Percentiles rank a stretch among this genome's conserved stretches.
phyloP scores from a whole-genome alignment of 2,113 vertebrate genomes.

The Pagrus major region DNA sequence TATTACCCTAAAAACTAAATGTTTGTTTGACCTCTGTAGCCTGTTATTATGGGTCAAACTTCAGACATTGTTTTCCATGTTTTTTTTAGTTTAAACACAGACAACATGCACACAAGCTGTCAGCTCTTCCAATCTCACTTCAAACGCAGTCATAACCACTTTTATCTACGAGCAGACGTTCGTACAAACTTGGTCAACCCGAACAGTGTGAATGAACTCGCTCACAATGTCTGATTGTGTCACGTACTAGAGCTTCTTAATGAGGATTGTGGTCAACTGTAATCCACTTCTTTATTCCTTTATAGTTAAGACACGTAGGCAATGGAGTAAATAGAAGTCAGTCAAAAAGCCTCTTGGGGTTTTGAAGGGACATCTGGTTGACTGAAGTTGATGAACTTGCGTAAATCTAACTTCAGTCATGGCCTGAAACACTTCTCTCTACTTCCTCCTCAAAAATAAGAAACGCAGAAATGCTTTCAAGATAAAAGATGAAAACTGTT shows the following conservation, averaged over 20 bases:
- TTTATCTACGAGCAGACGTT: constrained; percentile 6
- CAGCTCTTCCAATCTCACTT: neutral
- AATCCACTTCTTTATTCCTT: constrained; percentile 67
- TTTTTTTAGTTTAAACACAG: neutral
- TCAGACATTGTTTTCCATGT: neutral
- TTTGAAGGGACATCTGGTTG: constrained; percentile 9
- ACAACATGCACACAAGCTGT: neutral
- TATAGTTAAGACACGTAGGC: constrained; percentile 41
- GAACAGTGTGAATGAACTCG: constrained; percentile 37
- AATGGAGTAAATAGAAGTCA: constrained; percentile 54
- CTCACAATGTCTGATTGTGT: constrained; percentile 23
- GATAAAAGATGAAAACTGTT: constrained; percentile 4
- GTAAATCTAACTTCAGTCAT: neutral
- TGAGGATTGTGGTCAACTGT: constrained; percentile 54
- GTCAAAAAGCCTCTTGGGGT: constrained; percentile 50
- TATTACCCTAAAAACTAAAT: constrained; percentile 29
- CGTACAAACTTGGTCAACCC: neutral
- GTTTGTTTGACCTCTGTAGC: constrained; percentile 59
- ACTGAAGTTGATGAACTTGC: neutral
- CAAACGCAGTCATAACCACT: neutral
- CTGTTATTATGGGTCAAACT: constrained; percentile 39
- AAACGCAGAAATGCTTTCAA: neutral
- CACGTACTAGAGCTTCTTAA: constrained; percentile 40
- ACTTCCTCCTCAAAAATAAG: neutral
- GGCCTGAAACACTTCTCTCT: neutral